These are phyloP conservation scores for Eira barbara DNA, from an alignment of 2,113 vertebrate genomes.

Conservation along the genomic window DNA sequence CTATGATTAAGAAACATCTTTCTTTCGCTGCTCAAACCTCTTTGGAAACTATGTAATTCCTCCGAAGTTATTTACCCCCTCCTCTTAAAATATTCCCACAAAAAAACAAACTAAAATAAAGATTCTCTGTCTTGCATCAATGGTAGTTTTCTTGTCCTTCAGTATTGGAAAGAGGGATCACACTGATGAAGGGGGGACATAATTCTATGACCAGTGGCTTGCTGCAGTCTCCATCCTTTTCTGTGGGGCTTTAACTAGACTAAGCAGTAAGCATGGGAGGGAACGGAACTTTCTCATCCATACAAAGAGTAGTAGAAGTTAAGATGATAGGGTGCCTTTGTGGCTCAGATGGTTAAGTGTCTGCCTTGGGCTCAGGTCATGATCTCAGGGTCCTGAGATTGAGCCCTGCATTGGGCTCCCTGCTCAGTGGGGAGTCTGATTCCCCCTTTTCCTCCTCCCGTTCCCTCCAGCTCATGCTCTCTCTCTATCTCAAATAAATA, in stretches of 20 bases:
- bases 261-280: background rate
- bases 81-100: background rate
- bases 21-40: background rate
- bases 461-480: background rate
- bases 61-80: background rate
- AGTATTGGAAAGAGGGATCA: background rate
- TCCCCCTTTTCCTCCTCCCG: background rate
- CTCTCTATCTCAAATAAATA: background rate
- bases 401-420: background rate
- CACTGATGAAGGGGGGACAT: accelerated
- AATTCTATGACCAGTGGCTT: background rate
- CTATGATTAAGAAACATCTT: background rate
- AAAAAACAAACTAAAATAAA: background rate
- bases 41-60: background rate
- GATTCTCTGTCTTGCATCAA: background rate
- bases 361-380: background rate
- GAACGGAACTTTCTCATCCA: background rate
- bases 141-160: background rate
- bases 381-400: background rate
- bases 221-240: background rate
- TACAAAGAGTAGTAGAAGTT: background rate
- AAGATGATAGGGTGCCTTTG: background rate
- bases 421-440: background rate
- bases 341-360: background rate
- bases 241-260: background rate